These are phyloP conservation scores for Ptychoptera albimana DNA, from an alignment of 2,888 invertebrate species.

Conservation along the genomic window DNA sequence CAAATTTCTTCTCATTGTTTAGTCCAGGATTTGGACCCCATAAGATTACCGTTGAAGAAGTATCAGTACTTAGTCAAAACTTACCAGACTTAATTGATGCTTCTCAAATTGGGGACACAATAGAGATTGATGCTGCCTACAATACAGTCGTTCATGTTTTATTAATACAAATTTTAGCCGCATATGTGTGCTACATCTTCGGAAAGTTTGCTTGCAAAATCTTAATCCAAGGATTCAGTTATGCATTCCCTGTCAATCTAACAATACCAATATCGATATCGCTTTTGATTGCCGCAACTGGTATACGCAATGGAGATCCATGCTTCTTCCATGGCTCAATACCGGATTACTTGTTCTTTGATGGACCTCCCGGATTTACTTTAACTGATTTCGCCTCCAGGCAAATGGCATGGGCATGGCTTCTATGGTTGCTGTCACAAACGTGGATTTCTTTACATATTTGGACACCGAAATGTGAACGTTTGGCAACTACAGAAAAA, in stretches of 20 bases:
- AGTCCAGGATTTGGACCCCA: conserved; percentile 61
- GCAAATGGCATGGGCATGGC: conserved; percentile 88
- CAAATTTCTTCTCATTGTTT: conserved; percentile 60
- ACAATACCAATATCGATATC: conserved; percentile 84
- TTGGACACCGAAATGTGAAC: conserved; percentile 95
- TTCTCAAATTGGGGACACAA: conserved; percentile 55
- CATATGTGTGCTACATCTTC: conserved; percentile 81
- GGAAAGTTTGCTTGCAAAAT: conserved; percentile 95
- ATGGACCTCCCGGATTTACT: conserved; percentile 68
- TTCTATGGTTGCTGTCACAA: conserved; percentile 84
- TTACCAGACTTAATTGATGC: conserved; percentile 61
- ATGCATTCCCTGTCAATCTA: conserved; percentile 88
- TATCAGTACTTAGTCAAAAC: conserved; percentile 25
- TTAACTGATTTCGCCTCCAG: conserved; percentile 70
- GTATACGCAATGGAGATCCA: conserved; percentile 67
- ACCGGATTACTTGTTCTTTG: conserved; percentile 83
- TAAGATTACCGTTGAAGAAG: conserved; percentile 59
- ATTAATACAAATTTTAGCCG: conserved; percentile 63
- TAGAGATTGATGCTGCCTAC: conserved; percentile 51
- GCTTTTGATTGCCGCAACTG: conserved; percentile 73
- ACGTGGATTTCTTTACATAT: conserved; percentile 95
- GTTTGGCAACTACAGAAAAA: conserved; percentile 92
- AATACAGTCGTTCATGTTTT: conserved; percentile 62
- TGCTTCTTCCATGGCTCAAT: conserved; percentile 77
- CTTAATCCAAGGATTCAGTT: conserved; percentile 92